phyloP scores from a whole-genome alignment of 2,888 invertebrate species.

The Andrena flavipes region DNA sequence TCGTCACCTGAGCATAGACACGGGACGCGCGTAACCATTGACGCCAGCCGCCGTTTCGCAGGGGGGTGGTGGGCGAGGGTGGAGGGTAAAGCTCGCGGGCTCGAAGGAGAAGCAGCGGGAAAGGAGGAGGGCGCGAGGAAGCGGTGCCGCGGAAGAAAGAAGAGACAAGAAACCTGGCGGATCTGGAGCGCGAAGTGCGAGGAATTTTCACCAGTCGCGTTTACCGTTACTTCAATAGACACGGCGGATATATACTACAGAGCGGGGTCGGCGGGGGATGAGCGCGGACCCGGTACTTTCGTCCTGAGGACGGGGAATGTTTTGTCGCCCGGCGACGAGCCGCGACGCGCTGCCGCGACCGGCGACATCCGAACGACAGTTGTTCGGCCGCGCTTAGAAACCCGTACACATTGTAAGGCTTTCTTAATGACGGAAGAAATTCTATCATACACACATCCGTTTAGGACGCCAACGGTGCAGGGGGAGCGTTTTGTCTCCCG shows the following conservation, averaged over 20 bases:
- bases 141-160: conserved; percentile 55
- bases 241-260: conserved; percentile 61
- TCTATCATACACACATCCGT: conserved; percentile 83
- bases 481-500: conserved; percentile 80
- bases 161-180: conserved; percentile 73
- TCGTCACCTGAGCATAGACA: conserved; percentile 65
- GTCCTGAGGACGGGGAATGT: conserved; percentile 63
- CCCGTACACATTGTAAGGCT: conserved; percentile 80
- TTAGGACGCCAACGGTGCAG: conserved; percentile 78
- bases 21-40: conserved; percentile 65
- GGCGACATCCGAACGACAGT: conserved; percentile 67
- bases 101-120: conserved; percentile 46
- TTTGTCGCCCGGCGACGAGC: conserved; percentile 61
- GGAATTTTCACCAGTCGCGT: conserved; percentile 76
- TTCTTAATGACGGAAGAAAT: conserved; percentile 85
- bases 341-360: neutral
- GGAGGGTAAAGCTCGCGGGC: conserved; percentile 25
- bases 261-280: neutral
- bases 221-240: conserved; percentile 80
- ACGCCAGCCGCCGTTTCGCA: conserved; percentile 35
- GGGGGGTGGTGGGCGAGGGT: conserved; percentile 10
- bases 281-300: conserved; percentile 62
- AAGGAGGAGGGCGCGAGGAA: conserved; percentile 56
- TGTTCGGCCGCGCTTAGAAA: conserved; percentile 76
- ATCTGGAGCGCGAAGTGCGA: conserved; percentile 77